Evolutionary conservation across 2,888 invertebrate genomes (phyloP).

Genomic region (Pardosa pseudoannulata): DNA sequence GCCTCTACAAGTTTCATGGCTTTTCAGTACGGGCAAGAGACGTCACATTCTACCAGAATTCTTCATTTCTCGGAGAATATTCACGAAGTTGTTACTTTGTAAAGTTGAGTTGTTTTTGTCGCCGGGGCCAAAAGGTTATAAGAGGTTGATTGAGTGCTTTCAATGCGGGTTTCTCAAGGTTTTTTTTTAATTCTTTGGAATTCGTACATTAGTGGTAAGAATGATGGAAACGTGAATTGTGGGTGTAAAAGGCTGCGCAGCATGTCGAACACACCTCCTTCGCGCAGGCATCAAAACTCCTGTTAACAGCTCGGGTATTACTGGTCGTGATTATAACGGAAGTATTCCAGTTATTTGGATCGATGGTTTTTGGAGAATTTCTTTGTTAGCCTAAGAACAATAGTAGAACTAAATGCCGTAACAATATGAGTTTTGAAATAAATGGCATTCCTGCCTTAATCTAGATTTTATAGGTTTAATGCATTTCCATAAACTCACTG

Average conservation of each 20-base stretch:
- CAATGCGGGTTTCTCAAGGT: constrained; percentile 14
- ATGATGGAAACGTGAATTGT: constrained; percentile 21
- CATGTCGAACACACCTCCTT: too few species aligned
- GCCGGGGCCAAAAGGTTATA: constrained; percentile 24
- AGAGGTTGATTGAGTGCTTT: constrained; percentile 10
- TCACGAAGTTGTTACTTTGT: constrained; percentile 5
- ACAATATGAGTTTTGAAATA: not conserved
- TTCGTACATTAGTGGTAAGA: not conserved
- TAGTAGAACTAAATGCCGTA: not conserved
- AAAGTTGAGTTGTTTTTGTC: constrained; percentile 28
- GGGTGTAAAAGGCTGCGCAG: not conserved
- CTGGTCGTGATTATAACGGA: not conserved
- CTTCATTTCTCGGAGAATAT: constrained; percentile 8
- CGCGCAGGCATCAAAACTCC: not conserved
- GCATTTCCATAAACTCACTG: too few species aligned
- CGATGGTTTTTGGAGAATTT: not conserved
- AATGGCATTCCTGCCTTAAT: too few species aligned
- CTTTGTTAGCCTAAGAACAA: not conserved
- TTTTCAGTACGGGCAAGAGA: constrained; percentile 46
- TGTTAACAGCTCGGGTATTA: not conserved
- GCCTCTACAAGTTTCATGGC: constrained; percentile 18
- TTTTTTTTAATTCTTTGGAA: not conserved
- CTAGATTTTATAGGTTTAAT: too few species aligned
- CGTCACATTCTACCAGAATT: constrained; percentile 42
- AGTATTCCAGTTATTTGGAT: not conserved